Percentiles rank a stretch among this genome's conserved stretches.
Evolutionary conservation across 2,113 vertebrate genomes (phyloP).

Genomic region (Hemiprocne comata): DNA sequence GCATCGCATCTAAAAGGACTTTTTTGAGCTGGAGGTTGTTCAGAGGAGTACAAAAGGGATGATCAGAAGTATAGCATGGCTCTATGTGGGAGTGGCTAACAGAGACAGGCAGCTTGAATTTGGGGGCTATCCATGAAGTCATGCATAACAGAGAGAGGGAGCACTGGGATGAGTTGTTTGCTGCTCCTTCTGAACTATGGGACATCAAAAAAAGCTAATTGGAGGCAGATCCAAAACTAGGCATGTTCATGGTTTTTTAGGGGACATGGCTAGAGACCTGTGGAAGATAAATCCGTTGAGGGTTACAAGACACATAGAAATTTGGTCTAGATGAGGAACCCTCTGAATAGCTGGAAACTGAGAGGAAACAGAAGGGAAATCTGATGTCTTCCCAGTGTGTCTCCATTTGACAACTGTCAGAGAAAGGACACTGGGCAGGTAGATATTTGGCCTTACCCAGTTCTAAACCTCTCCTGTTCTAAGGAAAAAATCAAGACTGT

Average conservation of each 20-base stretch:
- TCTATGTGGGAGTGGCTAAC: background rate
- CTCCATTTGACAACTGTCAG: background rate
- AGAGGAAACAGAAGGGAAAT: background rate
- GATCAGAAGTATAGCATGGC: background rate
- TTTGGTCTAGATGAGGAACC: background rate
- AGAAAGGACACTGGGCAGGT: background rate
- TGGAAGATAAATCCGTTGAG: background rate
- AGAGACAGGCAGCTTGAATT: background rate
- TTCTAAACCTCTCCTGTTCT: background rate
- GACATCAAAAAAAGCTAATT: background rate
- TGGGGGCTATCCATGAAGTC: background rate
- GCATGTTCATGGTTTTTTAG: background rate
- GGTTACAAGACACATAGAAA: background rate
- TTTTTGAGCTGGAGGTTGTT: background rate
- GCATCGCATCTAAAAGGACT: background rate
- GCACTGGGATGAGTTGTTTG: accelerated
- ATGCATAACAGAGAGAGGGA: background rate
- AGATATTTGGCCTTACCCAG: background rate
- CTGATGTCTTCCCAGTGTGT: background rate
- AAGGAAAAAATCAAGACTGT: background rate
- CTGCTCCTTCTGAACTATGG: background rate
- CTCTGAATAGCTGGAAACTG: background rate
- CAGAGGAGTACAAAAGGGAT: background rate
- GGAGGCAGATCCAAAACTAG: background rate
- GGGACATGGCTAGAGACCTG: background rate